Percentiles rank a stretch among this genome's conserved stretches.
Evolutionary conservation across 2,888 invertebrate genomes (phyloP).

Genomic region (Mythimna loreyi): DNA sequence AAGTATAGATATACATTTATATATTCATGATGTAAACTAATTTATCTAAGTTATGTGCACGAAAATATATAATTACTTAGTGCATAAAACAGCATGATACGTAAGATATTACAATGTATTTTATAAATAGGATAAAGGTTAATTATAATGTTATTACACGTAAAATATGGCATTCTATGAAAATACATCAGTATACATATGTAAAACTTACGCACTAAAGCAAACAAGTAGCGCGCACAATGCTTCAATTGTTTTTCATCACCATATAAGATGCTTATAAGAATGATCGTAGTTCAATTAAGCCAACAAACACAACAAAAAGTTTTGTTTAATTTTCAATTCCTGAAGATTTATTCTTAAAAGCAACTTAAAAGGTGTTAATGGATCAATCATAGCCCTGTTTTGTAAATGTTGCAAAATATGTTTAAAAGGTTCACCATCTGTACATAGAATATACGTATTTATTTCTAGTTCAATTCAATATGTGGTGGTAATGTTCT

Average conservation of each 20-base stretch:
- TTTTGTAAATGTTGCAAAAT: conserved; percentile 31
- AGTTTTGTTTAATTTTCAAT: neutral
- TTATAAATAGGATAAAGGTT: conserved; percentile 18
- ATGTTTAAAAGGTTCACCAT: neutral
- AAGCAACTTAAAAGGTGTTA: conserved; percentile 23
- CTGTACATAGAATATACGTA: neutral
- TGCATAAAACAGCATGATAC: conserved; percentile 44
- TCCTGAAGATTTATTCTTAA: neutral
- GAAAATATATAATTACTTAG: conserved; percentile 21
- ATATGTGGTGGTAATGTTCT: too few species aligned
- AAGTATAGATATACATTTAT: neutral
- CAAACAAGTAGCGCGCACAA: conserved; percentile 51
- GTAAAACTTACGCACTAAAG: conserved; percentile 33
- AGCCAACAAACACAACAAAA: too few species aligned
- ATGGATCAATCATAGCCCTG: conserved; percentile 1
- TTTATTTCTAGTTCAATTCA: too few species aligned
- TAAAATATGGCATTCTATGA: conserved; percentile 80
- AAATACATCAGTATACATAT: conserved; percentile 58
- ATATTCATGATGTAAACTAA: neutral
- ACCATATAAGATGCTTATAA: conserved; percentile 17
- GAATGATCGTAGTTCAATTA: neutral
- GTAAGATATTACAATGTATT: conserved; percentile 15
- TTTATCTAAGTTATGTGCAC: conserved; percentile 43
- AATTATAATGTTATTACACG: neutral
- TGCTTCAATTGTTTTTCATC: conserved; percentile 36